A percentile compares a stretch with the other conserved stretches of the same genome.
Conservation (phyloP, 2,113 vertebrate species). For the Sterna hirundo region DNA sequence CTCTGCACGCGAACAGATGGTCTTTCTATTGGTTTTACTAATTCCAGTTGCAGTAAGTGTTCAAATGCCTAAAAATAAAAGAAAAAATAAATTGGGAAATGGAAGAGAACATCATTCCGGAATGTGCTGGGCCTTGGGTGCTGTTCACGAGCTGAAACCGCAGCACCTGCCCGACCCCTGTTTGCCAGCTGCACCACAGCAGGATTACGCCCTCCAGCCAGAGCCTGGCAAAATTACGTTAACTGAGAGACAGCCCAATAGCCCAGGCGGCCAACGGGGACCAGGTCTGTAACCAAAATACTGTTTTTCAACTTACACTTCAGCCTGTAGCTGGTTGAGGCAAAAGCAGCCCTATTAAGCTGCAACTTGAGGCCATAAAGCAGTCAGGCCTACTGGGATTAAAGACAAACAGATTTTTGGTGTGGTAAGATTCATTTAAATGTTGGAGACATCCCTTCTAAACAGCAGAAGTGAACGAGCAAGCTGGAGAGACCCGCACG, state of each 20-base stretch:
- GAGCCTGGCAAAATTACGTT: accelerated
- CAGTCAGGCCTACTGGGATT: not conserved
- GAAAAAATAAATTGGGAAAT: accelerated
- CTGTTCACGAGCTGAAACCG: too few relatives aligned
- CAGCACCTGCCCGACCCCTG: not conserved
- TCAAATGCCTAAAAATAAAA: conserved; percentile 86
- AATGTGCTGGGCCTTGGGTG: accelerated
- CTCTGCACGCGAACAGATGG: conserved; percentile 78
- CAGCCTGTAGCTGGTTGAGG: not conserved
- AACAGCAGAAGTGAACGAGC: too few relatives aligned
- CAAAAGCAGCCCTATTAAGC: accelerated
- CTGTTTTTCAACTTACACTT: accelerated
- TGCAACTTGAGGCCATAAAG: too few relatives aligned
- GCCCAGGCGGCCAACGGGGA: accelerated
- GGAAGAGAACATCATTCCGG: accelerated
- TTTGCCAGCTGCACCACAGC: not conserved
- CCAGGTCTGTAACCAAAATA: accelerated
- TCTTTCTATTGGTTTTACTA: conserved; percentile 85
- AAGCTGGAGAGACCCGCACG: too few relatives aligned
- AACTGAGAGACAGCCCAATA: accelerated
- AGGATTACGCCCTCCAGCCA: accelerated
- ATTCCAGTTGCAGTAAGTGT: conserved; percentile 89
- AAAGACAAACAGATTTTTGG: too few relatives aligned
- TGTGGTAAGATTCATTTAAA: too few relatives aligned
- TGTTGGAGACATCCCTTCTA: not conserved